Percentiles rank a stretch among this genome's conserved stretches.
These are phyloP conservation scores for Cylloceria caligata DNA, from an alignment of 2,888 invertebrate species.

Conservation along the genomic window DNA sequence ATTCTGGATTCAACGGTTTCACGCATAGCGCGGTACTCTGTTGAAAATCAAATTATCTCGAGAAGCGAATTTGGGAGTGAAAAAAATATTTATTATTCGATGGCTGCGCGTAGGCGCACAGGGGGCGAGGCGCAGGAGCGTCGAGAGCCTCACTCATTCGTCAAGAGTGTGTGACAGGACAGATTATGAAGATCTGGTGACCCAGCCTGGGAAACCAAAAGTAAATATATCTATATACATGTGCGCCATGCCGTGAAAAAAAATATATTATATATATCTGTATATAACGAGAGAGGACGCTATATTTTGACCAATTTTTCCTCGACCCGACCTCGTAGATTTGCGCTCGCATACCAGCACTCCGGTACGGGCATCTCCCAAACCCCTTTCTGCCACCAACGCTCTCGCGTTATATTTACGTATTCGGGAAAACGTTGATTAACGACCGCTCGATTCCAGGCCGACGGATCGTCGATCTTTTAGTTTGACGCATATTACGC, in stretches of 20 bases:
- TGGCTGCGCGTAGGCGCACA: neutral
- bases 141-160: slow-evolving; percentile 50
- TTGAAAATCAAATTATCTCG: slow-evolving; percentile 12
- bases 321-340: slow-evolving; percentile 46
- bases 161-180: slow-evolving; percentile 44
- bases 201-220: slow-evolving; percentile 6
- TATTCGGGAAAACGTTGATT: slow-evolving; percentile 70
- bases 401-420: slow-evolving; percentile 64
- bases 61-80: neutral
- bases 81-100: slow-evolving; percentile 3
- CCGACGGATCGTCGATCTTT: slow-evolving; percentile 71
- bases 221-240: slow-evolving; percentile 8
- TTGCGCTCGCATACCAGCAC: slow-evolving; percentile 34
- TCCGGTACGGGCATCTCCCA: slow-evolving; percentile 24
- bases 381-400: slow-evolving; percentile 28
- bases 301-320: slow-evolving; percentile 52
- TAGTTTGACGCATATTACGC: slow-evolving; percentile 70
- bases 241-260: neutral
- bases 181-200: slow-evolving; percentile 52
- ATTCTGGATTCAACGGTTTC: neutral
- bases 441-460: slow-evolving; percentile 69
- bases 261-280: slow-evolving; percentile 16
- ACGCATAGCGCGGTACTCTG: neutral
- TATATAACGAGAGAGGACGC: neutral
- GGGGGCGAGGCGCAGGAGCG: slow-evolving; percentile 6